Evolutionary conservation across 2,113 vertebrate genomes (phyloP).

Genomic region (Tamias sibiricus): DNA sequence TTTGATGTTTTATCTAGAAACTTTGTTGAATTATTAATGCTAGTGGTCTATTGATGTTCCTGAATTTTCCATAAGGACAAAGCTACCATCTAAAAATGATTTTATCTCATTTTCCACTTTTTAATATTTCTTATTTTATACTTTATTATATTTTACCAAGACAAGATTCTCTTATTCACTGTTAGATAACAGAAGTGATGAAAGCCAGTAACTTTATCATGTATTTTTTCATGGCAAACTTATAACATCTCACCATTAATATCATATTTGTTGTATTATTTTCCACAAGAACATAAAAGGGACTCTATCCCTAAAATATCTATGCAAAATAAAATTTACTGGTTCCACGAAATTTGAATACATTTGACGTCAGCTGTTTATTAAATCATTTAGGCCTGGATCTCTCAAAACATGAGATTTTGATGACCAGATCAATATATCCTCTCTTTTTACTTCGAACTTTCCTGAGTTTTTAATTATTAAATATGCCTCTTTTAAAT

Average conservation of each 20-base stretch:
- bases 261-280: background rate
- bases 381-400: background rate
- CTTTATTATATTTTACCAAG: background rate
- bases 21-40: background rate
- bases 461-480: background rate
- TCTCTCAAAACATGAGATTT: background rate
- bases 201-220: background rate
- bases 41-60: background rate
- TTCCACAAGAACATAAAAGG: background rate
- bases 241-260: background rate
- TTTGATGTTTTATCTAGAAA: background rate
- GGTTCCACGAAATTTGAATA: background rate
- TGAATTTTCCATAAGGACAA: background rate
- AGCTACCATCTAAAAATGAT: background rate
- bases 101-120: background rate
- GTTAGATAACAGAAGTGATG: background rate
- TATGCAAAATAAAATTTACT: background rate
- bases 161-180: background rate
- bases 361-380: background rate
- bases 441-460: background rate
- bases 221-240: background rate
- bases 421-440: background rate
- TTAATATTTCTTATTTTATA: background rate
- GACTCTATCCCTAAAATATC: constrained; percentile 6
- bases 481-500: background rate